phyloP scores from a whole-genome alignment of 2,888 invertebrate species.

The Eristalis tenax region DNA sequence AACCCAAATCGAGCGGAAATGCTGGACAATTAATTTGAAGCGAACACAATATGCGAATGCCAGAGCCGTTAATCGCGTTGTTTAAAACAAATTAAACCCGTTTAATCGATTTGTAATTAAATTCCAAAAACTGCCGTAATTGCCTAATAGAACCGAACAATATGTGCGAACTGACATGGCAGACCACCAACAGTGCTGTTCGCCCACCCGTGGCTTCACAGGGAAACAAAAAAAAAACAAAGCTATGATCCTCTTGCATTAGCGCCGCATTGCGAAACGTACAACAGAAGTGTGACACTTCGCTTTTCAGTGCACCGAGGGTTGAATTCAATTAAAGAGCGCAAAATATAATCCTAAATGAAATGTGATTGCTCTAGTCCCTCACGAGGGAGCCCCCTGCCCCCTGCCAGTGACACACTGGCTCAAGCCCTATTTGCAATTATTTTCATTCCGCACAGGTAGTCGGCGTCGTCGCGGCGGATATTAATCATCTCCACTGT shows the following conservation, averaged over 20 bases:
- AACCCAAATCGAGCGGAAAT: constrained; percentile 25
- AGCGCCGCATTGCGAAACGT: too few relatives aligned
- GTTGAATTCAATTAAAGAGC: constrained; percentile 57
- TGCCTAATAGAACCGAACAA: constrained; percentile 58
- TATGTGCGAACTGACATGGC: background rate
- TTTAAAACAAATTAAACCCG: constrained; percentile 62
- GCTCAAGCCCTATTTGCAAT: background rate
- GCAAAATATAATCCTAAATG: constrained; percentile 37
- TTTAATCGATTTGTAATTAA: constrained; percentile 70
- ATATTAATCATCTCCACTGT: background rate
- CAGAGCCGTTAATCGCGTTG: constrained; percentile 17
- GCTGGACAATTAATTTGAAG: constrained; percentile 40
- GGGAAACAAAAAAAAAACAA: constrained; percentile 4
- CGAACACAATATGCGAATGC: constrained; percentile 47
- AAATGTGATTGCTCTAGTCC: constrained; percentile 11
- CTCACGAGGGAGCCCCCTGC: too few relatives aligned
- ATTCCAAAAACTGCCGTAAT: constrained; percentile 63
- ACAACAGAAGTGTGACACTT: constrained; percentile 25
- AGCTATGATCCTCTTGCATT: background rate
- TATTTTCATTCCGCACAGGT: background rate
- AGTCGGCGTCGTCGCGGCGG: constrained; percentile 10
- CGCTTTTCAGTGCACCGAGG: constrained; percentile 25
- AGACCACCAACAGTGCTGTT: background rate
- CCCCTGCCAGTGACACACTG: background rate
- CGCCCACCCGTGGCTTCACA: constrained; percentile 1